Evolutionary conservation across 2,797 vertebrate species (phyloP).

Genomic region (Halcyon leucocephala): DNA sequence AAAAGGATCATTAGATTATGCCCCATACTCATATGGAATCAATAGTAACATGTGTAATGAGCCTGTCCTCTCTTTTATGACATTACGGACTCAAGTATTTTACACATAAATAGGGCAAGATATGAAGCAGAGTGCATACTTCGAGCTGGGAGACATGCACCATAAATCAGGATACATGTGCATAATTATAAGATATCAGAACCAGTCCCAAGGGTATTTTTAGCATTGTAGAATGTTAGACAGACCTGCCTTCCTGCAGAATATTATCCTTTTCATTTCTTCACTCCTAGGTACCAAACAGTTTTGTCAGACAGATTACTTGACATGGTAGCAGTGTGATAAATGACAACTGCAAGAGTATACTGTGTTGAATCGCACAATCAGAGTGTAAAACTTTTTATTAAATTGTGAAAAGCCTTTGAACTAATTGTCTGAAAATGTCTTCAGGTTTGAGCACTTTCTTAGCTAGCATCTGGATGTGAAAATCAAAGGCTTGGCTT

Average conservation of each 20-base stretch:
- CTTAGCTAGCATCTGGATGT: background rate
- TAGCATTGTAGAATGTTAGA: slow-evolving; percentile 39
- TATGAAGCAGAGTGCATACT: slow-evolving; percentile 58
- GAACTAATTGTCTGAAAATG: slow-evolving; percentile 42
- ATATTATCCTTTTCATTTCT: slow-evolving; percentile 53
- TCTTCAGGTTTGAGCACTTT: slow-evolving; percentile 12
- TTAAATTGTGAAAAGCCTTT: slow-evolving; percentile 46
- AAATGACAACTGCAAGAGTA: slow-evolving; percentile 30
- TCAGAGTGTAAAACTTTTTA: slow-evolving; percentile 49
- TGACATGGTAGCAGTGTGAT: background rate
- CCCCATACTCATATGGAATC: slow-evolving; percentile 39
- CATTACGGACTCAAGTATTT: slow-evolving; percentile 69
- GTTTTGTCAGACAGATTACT: slow-evolving; percentile 25
- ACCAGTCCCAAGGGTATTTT: slow-evolving; percentile 59
- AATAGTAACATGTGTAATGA: slow-evolving; percentile 71
- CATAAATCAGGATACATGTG: slow-evolving; percentile 72
- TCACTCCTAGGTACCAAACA: background rate
- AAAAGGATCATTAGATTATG: slow-evolving; percentile 69
- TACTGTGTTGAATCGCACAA: slow-evolving; percentile 57
- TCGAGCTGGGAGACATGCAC: slow-evolving; percentile 67
- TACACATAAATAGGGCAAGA: slow-evolving; percentile 64
- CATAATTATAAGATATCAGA: slow-evolving; percentile 73
- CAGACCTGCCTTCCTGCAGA: slow-evolving; percentile 43
- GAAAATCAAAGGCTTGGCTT: background rate
- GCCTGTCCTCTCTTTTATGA: slow-evolving; percentile 74